Conservation (phyloP, 2,113 vertebrate species). For the Pelecanus crispus region DNA sequence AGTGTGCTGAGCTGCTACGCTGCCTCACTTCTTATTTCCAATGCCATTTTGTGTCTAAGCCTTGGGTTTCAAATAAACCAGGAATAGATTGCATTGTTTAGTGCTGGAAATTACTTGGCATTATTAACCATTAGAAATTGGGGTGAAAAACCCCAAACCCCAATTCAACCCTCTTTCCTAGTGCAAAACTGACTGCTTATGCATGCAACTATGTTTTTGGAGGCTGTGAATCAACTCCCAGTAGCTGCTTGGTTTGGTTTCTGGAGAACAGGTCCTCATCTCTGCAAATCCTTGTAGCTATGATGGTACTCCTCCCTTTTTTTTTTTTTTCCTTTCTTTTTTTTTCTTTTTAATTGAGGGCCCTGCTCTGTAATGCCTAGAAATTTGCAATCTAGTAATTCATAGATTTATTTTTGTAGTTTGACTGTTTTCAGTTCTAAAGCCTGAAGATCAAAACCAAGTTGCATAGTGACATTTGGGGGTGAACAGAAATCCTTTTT, state of each 20-base stretch:
- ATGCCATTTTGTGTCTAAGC: background rate
- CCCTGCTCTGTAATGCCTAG: background rate
- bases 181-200: background rate
- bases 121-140: background rate
- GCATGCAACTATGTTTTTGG: background rate
- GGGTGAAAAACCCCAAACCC: background rate
- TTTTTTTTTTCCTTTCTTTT: too few relatives aligned
- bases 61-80: background rate
- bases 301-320: fast-evolving
- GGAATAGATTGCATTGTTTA: background rate
- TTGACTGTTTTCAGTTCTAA: background rate
- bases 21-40: background rate
- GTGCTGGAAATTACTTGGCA: background rate
- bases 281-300: background rate
- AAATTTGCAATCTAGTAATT: background rate
- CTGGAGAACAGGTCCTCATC: background rate
- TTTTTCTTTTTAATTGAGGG: background rate
- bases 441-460: background rate
- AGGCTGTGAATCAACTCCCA: background rate
- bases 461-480: background rate
- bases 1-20: background rate
- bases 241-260: background rate
- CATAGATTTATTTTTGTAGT: background rate
- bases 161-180: background rate
- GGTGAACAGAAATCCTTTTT: background rate